Evolutionary conservation across 2,888 invertebrate genomes (phyloP), one percentile per base, ranked within the genome.

Genomic region (Brassicogethes aeneus): DNA sequence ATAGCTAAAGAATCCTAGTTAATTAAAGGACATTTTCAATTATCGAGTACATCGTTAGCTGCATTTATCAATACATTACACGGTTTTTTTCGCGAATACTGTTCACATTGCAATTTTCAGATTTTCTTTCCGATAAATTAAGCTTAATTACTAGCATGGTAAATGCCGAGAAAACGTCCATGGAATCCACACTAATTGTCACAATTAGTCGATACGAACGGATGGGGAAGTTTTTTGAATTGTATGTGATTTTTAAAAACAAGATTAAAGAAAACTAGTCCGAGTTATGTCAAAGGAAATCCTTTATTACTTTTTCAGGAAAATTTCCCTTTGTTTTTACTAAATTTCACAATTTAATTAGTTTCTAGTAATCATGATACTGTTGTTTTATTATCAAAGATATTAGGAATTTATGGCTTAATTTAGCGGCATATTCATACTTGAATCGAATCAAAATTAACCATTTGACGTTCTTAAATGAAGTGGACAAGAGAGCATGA

Each of bases 401-500:
- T 23, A 23, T 23, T 23, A 23, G 5, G 23, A 23, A 23, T 23
- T 23, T 23, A 23, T 23, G 10, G 23, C 23, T 23, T 23, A 23
- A 23, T 23, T 23, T 23, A 5, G 23, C 10, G 5, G 5, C 10
- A 23, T 7, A 23, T 7, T 7, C 23, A 5, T 23, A 23, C 23
- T 51, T 43, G 45, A 48, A 54, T 52, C 52, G 54, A 48, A 50
- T 50, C 53, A 57, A 61, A 62, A 62, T 61, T 59, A 60, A 62
- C 60, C 58, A 57, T 60, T 63, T 65, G 65, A 65, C 62, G 64
- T 61, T 55, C 62, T 60, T 62, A 65, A 67, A 67, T 67, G 65
- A 67, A 65, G 66, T 63, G 61, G 65, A 65, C 65, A 65, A 62
- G 60, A 56, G 48, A 55, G 62, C 65, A 64, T 65, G 63, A 66